phyloP scores from a whole-genome alignment of 1,140 invertebrate species.

The Carcinoscorpius rotundicauda region DNA sequence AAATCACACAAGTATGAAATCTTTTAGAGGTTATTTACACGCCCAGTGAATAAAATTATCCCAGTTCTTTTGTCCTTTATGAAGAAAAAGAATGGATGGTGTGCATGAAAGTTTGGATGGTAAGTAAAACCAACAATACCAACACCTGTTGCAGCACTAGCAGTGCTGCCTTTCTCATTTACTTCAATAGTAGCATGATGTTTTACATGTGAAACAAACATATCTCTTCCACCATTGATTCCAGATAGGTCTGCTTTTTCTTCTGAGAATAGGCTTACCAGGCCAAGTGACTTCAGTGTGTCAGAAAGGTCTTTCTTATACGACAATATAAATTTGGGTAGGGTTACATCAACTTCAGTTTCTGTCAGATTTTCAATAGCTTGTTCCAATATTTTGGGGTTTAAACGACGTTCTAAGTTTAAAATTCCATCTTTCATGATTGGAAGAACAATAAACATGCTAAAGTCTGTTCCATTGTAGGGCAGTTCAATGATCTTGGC shows the following conservation, averaged over 20 bases:
- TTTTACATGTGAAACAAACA: conserved; percentile 46
- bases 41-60: conserved; percentile 18
- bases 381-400: conserved; percentile 1
- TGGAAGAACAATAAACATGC: conserved; percentile 32
- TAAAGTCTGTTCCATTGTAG: conserved; percentile 40
- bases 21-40: conserved; percentile 11
- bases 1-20: no score
- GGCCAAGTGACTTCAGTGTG: conserved; percentile 43
- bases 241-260: conserved; percentile 43
- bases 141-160: conserved; percentile 48
- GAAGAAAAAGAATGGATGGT: conserved; percentile 22
- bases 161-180: conserved; percentile 57
- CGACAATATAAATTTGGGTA: conserved; percentile 12
- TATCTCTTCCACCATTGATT: conserved; percentile 29
- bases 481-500: conserved; percentile 37
- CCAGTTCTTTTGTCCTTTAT: conserved; percentile 10
- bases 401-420: conserved; percentile 8
- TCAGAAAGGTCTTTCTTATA: conserved; percentile 12
- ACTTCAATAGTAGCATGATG: conserved; percentile 45
- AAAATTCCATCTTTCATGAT: conserved; percentile 16
- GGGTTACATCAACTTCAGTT: conserved; percentile 12
- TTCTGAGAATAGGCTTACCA: conserved; percentile 49
- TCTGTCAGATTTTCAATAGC: conserved; percentile 4
- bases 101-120: conserved; percentile 12
- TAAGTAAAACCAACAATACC: conserved; percentile 25